A percentile compares a stretch with the other conserved stretches of the same genome.
phyloP scores from a whole-genome alignment of 2,797 vertebrate species.

The Australoheros facetus region DNA sequence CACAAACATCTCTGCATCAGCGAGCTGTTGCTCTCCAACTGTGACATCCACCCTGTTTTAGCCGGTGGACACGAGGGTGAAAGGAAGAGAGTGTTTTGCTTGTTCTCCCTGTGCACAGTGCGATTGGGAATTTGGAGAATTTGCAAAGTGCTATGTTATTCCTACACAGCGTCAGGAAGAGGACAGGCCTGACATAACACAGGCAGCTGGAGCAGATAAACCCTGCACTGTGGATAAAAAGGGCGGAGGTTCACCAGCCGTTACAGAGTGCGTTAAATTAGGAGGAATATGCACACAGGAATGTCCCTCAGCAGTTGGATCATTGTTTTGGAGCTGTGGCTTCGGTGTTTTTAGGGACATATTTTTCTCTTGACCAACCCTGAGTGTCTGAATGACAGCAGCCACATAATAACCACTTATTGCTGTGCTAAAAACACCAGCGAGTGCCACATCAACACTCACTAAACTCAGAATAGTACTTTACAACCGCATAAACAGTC shows the following conservation, averaged over 20 bases:
- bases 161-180: slow-evolving; percentile 58
- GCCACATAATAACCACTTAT: slow-evolving; percentile 69
- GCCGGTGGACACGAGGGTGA: slow-evolving; percentile 40
- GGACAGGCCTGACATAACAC: slow-evolving; percentile 68
- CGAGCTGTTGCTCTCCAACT: slow-evolving; percentile 9
- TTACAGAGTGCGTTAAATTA: slow-evolving; percentile 22
- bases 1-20: slow-evolving; percentile 33
- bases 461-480: slow-evolving; percentile 60
- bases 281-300: slow-evolving; percentile 40
- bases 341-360: slow-evolving; percentile 41
- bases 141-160: slow-evolving; percentile 63
- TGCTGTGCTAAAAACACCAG: slow-evolving; percentile 48
- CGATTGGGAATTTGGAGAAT: slow-evolving; percentile 67
- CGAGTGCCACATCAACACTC: slow-evolving; percentile 65
- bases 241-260: background rate
- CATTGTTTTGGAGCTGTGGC: slow-evolving; percentile 54
- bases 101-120: slow-evolving; percentile 35
- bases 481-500: slow-evolving; percentile 53
- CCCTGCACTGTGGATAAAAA: slow-evolving; percentile 1
- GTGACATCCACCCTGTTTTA: slow-evolving; percentile 5
- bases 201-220: slow-evolving; percentile 36
- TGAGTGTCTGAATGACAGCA: slow-evolving; percentile 50
- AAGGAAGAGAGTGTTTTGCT: slow-evolving; percentile 60
- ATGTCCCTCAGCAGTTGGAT: slow-evolving; percentile 43
- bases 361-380: slow-evolving; percentile 45